Conservation (phyloP, 2,113 vertebrate species). For the Xiphophorus hellerii region DNA sequence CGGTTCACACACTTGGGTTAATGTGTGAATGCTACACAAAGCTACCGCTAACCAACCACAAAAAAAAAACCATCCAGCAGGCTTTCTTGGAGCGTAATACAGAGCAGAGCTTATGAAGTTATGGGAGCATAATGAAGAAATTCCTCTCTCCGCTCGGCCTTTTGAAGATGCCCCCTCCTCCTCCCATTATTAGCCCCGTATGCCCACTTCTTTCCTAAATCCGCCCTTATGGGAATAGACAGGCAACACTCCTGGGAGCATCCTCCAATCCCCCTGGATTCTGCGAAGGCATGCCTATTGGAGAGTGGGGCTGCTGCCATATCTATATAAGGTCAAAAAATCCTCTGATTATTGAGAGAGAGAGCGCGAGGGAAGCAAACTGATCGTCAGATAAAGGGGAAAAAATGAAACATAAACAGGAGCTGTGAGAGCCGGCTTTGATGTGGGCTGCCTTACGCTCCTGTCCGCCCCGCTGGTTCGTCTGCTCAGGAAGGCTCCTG, state of each 20-base stretch:
- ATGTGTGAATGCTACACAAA: slow-evolving; percentile 42
- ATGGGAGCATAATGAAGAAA: slow-evolving; percentile 65
- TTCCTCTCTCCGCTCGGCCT: slow-evolving; percentile 51
- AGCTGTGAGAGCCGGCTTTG: slow-evolving; percentile 52
- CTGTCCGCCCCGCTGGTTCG: not conserved
- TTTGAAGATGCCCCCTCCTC: slow-evolving; percentile 37
- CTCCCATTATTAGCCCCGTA: slow-evolving; percentile 31
- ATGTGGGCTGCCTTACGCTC: slow-evolving; percentile 54
- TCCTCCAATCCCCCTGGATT: slow-evolving; percentile 40
- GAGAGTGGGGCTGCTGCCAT: slow-evolving; percentile 16
- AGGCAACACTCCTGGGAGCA: slow-evolving; percentile 42
- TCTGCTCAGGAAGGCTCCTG: too few relatives aligned
- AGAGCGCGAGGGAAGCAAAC: slow-evolving; percentile 5
- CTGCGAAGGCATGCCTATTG: slow-evolving; percentile 21
- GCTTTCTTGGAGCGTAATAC: slow-evolving; percentile 23
- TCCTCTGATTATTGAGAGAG: slow-evolving; percentile 25
- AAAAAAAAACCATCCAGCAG: slow-evolving; percentile 1
- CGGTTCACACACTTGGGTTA: slow-evolving; percentile 35
- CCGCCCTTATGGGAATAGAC: slow-evolving; percentile 59
- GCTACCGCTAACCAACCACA: slow-evolving; percentile 8
- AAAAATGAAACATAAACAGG: slow-evolving; percentile 72
- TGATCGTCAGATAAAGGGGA: slow-evolving; percentile 61
- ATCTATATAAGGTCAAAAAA: slow-evolving; percentile 68
- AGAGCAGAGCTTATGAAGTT: slow-evolving; percentile 45
- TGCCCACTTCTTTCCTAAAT: slow-evolving; percentile 45